Percentiles rank a stretch among this genome's conserved stretches.
Conservation (phyloP, 2,797 vertebrate species). For the Sebastes wilsoni region DNA sequence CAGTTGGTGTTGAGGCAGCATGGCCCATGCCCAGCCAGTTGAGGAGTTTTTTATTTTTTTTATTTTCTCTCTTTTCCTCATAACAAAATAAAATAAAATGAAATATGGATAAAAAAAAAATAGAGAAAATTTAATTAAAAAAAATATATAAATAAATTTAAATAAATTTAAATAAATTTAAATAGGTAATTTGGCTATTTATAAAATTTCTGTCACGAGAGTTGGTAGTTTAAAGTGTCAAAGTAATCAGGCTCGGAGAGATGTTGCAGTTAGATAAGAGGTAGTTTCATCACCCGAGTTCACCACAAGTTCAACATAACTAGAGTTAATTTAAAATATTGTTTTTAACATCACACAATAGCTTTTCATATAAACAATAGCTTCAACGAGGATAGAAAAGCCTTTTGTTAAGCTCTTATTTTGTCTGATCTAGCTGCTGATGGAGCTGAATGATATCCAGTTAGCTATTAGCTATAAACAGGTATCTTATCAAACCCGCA, state of each 20-base stretch:
- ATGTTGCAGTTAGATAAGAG: not conserved
- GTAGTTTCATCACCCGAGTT: slow-evolving; percentile 5
- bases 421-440: not conserved
- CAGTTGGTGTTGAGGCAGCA: no score
- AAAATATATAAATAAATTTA: no score
- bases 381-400: not conserved
- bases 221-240: not conserved
- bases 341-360: no score
- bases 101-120: no score
- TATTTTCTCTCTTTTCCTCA: no score
- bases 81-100: no score
- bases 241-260: not conserved
- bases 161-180: no score
- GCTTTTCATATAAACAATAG: not conserved
- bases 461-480: not conserved
- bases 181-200: not conserved
- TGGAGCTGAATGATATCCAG: not conserved
- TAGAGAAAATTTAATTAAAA: no score
- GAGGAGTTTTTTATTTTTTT: no score
- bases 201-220: not conserved
- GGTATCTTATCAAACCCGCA: not conserved
- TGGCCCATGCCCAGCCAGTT: no score
- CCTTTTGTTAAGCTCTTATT: fast-evolving
- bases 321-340: fast-evolving
- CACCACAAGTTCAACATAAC: slow-evolving; percentile 21